Evolutionary conservation across 2,888 invertebrate genomes (phyloP), one percentile per base, ranked within the genome.

Genomic region (Pterostichus niger): DNA sequence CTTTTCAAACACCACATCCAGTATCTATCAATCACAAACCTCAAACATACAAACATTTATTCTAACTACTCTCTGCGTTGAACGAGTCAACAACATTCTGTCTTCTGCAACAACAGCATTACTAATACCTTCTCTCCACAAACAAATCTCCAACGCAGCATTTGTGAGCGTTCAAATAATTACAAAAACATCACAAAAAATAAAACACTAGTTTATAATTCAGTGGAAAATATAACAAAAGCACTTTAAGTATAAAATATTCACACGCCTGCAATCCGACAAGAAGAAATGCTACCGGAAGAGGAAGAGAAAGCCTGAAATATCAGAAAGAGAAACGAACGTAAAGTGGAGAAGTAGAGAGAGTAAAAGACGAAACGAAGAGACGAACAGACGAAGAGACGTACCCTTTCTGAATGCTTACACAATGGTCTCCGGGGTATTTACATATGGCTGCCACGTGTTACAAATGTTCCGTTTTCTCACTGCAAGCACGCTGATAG

Each of bases 241-340:
- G 81, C 81, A 82, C 82, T 82, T 82, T 75, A 82, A 61, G 61
- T 82, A 82, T 82, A 75, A 82, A 82, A 82, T 82, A 82, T 82
- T 82, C 82, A 82, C 59, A 13, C 33, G 56, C 40, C 33, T 82
- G 73, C 46, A 82, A 82, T 82, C 73, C 75, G 61, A 81, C 73
- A 78, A 44, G 78, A 17, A 71, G 44, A 17, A 71, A 64, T 79
- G 46, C 44, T 59, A 64, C 33, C 46, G 6, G 44, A 10, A 44
- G 24, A 64, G 68, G 44, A 71, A 64, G 64, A 13, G 33, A 64
- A 31, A 33, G 13, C 59, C 13, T 13, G 31, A 59, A 24, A 15
- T 33, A 10, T 3, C 17, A 56, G 13, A 56, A 56, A 7, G 10
- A 10, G 9, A 13, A 9, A 56, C 17, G 17, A 17, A 56, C 5